phyloP scores from a whole-genome alignment of 2,888 invertebrate genomes.

The Sinohyriopsis cumingii region DNA sequence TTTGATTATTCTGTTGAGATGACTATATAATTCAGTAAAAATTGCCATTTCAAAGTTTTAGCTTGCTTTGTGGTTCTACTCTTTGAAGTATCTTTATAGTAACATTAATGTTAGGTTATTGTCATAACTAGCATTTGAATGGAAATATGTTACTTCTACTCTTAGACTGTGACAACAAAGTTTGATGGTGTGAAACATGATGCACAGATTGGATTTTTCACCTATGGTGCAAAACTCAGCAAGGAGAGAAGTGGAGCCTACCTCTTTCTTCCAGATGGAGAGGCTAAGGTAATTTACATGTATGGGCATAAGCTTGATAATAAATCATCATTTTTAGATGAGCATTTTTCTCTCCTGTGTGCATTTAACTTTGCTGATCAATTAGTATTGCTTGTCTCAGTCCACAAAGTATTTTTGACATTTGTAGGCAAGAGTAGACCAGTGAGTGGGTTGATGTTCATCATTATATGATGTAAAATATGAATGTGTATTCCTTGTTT shows the following conservation, averaged over 20 bases:
- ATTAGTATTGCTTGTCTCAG: conserved; percentile 1
- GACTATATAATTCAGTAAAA: too few relatives aligned
- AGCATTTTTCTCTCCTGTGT: neutral
- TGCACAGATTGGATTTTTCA: conserved; percentile 70
- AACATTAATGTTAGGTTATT: too few relatives aligned
- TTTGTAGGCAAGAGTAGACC: too few relatives aligned
- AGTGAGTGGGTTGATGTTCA: too few relatives aligned
- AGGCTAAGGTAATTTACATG: conserved; percentile 80
- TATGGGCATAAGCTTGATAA: neutral
- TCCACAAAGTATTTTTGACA: too few relatives aligned
- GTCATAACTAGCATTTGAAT: too few relatives aligned
- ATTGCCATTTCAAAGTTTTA: too few relatives aligned
- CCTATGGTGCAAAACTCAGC: conserved; percentile 79
- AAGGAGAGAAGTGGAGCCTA: conserved; percentile 90
- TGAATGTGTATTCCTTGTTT: too few relatives aligned
- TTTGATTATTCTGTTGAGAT: too few relatives aligned
- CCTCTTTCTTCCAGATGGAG: conserved; percentile 92
- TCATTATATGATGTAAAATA: too few relatives aligned
- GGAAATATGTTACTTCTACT: neutral
- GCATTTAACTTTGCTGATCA: neutral
- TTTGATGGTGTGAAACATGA: conserved; percentile 42
- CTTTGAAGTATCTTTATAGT: too few relatives aligned
- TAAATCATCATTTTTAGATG: neutral
- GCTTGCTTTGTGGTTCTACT: too few relatives aligned
- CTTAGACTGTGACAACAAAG: conserved; percentile 75